Evolutionary conservation across 2,113 vertebrate genomes (phyloP).

Genomic region (Vulpes vulpes): DNA sequence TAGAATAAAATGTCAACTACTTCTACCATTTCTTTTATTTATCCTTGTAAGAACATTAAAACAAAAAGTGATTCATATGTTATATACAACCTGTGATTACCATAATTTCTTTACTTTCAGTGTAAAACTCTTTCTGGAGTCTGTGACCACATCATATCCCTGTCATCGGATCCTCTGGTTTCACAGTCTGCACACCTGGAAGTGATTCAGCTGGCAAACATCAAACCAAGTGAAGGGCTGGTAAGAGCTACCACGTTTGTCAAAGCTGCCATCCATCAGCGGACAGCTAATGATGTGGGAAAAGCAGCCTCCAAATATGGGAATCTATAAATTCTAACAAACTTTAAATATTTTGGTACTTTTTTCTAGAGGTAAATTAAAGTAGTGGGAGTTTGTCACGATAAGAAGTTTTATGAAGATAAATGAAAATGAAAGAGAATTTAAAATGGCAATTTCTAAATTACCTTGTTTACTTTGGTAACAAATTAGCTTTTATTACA

Average conservation of each 20-base stretch:
- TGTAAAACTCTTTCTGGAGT: slow-evolving; percentile 93
- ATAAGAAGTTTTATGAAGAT: slow-evolving; percentile 45
- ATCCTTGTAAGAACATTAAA: slow-evolving; percentile 41
- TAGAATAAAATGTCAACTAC: slow-evolving; percentile 46
- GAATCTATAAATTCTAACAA: slow-evolving; percentile 52
- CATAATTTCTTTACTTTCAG: slow-evolving; percentile 79
- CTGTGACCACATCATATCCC: slow-evolving; percentile 92
- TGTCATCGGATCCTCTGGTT: slow-evolving; percentile 92
- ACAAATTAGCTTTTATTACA: background rate
- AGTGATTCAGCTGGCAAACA: slow-evolving; percentile 92
- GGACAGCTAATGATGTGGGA: background rate
- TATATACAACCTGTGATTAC: slow-evolving; percentile 40
- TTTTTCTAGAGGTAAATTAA: background rate
- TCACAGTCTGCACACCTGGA: slow-evolving; percentile 93
- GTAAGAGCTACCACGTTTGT: slow-evolving; percentile 90
- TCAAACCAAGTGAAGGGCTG: slow-evolving; percentile 94
- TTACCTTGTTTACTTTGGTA: slow-evolving; percentile 43
- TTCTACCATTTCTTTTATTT: slow-evolving; percentile 42
- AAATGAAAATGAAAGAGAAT: slow-evolving; percentile 51
- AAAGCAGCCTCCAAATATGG: background rate
- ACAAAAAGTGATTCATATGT: slow-evolving; percentile 2
- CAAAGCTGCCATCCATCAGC: slow-evolving; percentile 72
- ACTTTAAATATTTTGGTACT: background rate
- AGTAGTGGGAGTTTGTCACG: background rate
- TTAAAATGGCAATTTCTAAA: slow-evolving; percentile 41